These are phyloP conservation scores for Drosophila sechellia DNA, from an alignment of 1,140 invertebrate species.

Conservation along the genomic window DNA sequence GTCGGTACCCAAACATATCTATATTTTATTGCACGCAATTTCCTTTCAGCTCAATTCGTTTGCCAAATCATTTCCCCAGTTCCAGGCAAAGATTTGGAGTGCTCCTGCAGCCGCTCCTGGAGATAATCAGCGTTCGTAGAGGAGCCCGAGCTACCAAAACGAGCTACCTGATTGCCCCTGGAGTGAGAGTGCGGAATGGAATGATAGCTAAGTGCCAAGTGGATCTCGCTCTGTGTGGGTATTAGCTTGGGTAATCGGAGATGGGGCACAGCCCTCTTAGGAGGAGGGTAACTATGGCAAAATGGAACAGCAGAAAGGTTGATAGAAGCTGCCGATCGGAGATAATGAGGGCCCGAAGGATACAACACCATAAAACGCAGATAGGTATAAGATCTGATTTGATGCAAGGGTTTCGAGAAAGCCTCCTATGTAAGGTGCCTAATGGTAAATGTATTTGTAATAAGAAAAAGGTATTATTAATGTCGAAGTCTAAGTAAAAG, in stretches of 20 bases:
- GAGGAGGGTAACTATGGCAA: slow-evolving; percentile 3
- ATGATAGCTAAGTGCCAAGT: slow-evolving; percentile 50
- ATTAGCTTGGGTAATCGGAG: slow-evolving; percentile 65
- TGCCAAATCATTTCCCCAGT: slow-evolving; percentile 62
- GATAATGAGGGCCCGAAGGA: slow-evolving; percentile 4
- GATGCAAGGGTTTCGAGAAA: neutral
- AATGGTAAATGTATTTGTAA: neutral
- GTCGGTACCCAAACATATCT: slow-evolving; percentile 69
- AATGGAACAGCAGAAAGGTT: neutral
- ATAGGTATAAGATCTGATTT: neutral
- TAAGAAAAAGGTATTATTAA: neutral
- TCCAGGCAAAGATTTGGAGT: slow-evolving; percentile 63
- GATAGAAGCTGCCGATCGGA: slow-evolving; percentile 3
- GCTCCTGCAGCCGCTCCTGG: slow-evolving; percentile 26
- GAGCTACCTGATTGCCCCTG: slow-evolving; percentile 53
- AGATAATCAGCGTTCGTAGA: slow-evolving; percentile 68
- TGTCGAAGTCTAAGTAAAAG: neutral
- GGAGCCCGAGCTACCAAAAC: slow-evolving; percentile 41
- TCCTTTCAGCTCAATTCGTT: slow-evolving; percentile 71
- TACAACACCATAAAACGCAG: neutral
- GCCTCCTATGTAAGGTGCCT: too few species aligned
- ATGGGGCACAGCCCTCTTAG: slow-evolving; percentile 34
- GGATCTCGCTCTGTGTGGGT: slow-evolving; percentile 40
- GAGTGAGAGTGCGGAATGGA: slow-evolving; percentile 44
- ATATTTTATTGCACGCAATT: slow-evolving; percentile 82